Base-by-base conservation (phyloP, 2,888 invertebrate species). In the Pseudoips prasinana region DNA sequence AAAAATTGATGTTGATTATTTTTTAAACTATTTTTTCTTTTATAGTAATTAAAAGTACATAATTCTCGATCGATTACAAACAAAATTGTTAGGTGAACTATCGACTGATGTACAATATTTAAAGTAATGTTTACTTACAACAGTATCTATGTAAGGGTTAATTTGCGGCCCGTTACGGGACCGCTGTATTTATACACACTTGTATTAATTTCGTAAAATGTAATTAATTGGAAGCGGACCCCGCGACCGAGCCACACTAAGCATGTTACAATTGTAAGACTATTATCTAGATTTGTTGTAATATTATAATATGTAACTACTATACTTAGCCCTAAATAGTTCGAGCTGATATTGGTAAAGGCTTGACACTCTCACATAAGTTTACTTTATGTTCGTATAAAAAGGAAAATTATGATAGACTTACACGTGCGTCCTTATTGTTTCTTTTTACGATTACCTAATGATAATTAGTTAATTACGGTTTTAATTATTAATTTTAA, bases 381-480 rank as follows among this genome's bases (percentile, higher is more conserved):
- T 64, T 62, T 73, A 73, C 73, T 78, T 80, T 83, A 81, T 78
- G 79, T 83, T 82, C 81, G 75, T 86, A 86, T 85, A 85, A 84
- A 86, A 86, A 83, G 75, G 75, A 85, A 87, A 88, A 85, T 89
- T 89, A 89, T 88, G 88, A 89, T 89, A 89, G 88, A 84, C 78
- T 77, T 76, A 41, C 76, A 73, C 68, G 79, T 76, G 77, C 78
- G 84, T 88, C 88, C 87, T 87, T 80, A 80, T 81, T 83, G 72
- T 82, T 83, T 82, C 76, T 76, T 81, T 69, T 75, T 73, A 76
- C 68, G 60, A 76, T 72, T 74, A 84, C 81, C 81, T 88, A 86
- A 86, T 85, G 85, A 88, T 89, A 89, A 89, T 89, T 89, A 89
- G 89, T 89, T 89, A 89, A 89, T 89, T 89, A 89, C 89, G 89